phyloP scores from a whole-genome alignment of 2,113 vertebrate species.

The Aleadryas rufinucha region DNA sequence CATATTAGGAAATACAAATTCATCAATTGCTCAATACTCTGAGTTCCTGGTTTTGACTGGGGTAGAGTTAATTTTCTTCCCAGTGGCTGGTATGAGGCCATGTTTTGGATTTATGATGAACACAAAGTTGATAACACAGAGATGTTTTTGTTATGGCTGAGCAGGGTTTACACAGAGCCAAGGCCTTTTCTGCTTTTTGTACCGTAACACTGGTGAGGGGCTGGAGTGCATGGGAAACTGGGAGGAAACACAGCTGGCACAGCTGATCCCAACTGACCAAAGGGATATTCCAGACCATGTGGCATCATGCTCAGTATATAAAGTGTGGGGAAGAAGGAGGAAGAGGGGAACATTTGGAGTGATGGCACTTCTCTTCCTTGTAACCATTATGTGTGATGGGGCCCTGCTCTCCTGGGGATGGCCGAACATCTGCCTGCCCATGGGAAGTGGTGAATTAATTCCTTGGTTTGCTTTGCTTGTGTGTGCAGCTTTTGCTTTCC shows the following conservation, averaged over 20 bases:
- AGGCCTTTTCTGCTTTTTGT: neutral
- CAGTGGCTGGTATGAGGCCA: neutral
- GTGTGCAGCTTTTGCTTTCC: neutral
- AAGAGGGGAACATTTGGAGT: neutral
- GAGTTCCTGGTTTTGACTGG: neutral
- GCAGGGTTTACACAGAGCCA: neutral
- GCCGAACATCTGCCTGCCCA: neutral
- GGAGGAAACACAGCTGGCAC: neutral
- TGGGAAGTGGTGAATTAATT: neutral
- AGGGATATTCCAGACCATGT: neutral
- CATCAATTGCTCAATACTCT: neutral
- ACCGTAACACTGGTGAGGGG: neutral
- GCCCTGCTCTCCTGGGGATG: neutral
- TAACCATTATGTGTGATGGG: neutral
- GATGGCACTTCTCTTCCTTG: neutral
- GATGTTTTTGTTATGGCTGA: neutral
- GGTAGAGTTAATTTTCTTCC: neutral
- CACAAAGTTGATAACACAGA: neutral
- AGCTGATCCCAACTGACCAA: neutral
- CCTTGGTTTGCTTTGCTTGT: neutral
- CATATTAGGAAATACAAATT: neutral
- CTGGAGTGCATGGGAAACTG: neutral
- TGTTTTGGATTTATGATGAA: neutral
- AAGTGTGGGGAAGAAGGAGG: neutral
- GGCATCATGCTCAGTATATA: neutral